Evolutionary conservation across 1,140 invertebrate genomes (phyloP), one percentile per base, ranked within the genome.

Genomic region (Neodiprion lecontei): DNA sequence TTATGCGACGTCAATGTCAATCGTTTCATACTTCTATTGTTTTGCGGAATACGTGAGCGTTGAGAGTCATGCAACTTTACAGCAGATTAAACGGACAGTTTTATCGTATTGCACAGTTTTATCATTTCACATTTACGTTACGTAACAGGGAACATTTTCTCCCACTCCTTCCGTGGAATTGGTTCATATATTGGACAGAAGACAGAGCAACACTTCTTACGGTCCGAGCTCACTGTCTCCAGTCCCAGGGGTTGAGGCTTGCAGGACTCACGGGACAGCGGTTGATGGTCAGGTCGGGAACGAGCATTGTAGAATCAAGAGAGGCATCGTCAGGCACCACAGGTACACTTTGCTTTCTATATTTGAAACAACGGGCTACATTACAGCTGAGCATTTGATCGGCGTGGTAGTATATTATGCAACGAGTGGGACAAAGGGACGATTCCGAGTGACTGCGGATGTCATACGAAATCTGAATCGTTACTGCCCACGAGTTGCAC

Each of bases 91-190:
- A 40, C 2, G 5, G 28, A 40, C 28, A 40, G 28, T 40, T 40
- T 40, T 40, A 40, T 5, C 28, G 28, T 40, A 40, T 1, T 5
- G 28, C 28, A 5, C 28, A n/a, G n/a, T n/a, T n/a, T n/a, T n/a
- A n/a, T 40, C 28, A 40, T 40, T 40, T 1, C 1, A 40, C 1
- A 40, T 40, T 40, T 40, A 40, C 5, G 28, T 40, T 40, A 40
- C 28, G 75, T 75, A 23, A 61, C 71, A 88, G 86, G 85, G 87
- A 65, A 87, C 87, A 53, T 89, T 89, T 76, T 89, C 87, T 14
- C 87, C 87, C 67, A 89, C 87, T n/a, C 87, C 87, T 23, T 89
- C 87, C n/a, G 87, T 89, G 8, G 87, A 89, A 75, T 67, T 88
- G 28, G 87, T 88, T 9, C 84, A 88, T 48, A 88, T 88, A n/a